These are phyloP conservation scores for Hofmannophila pseudospretella DNA, from an alignment of 2,888 invertebrate species.

Conservation along the genomic window DNA sequence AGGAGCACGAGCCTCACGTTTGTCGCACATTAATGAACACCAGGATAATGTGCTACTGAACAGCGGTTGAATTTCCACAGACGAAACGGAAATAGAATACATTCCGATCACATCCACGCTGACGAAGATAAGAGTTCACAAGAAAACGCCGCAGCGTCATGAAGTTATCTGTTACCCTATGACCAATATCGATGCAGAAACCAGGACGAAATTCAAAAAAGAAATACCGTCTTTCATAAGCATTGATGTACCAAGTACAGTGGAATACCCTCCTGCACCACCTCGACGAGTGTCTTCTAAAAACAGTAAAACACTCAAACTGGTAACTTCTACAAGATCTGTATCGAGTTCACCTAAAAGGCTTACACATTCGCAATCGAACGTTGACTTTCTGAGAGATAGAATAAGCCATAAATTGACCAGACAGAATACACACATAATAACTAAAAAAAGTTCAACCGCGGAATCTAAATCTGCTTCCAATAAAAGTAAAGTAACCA, in stretches of 20 bases:
- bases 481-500: conserved; percentile 22
- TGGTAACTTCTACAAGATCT: conserved; percentile 77
- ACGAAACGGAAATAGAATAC: conserved; percentile 88
- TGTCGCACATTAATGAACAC: conserved; percentile 54
- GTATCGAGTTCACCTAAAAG: conserved; percentile 47
- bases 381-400: conserved; percentile 80
- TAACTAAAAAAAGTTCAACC: conserved; percentile 18
- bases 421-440: conserved; percentile 65
- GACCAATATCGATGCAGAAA: conserved; percentile 53
- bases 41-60: conserved; percentile 37
- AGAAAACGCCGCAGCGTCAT: conserved; percentile 70
- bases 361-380: conserved; percentile 53
- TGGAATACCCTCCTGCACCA: conserved; percentile 81
- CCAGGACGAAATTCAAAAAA: conserved; percentile 75
- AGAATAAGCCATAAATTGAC: conserved; percentile 79
- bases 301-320: conserved; percentile 82
- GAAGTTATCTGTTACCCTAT: conserved; percentile 81
- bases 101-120: conserved; percentile 88
- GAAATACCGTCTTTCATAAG: conserved; percentile 76
- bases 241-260: conserved; percentile 41
- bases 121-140: conserved; percentile 88
- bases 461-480: neutral
- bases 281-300: conserved; percentile 87
- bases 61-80: conserved; percentile 78
- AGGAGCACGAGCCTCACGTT: conserved; percentile 60